Evolutionary conservation across 1,140 invertebrate genomes (phyloP), one percentile per base, ranked within the genome.

Genomic region (Leptinotarsa texana): DNA sequence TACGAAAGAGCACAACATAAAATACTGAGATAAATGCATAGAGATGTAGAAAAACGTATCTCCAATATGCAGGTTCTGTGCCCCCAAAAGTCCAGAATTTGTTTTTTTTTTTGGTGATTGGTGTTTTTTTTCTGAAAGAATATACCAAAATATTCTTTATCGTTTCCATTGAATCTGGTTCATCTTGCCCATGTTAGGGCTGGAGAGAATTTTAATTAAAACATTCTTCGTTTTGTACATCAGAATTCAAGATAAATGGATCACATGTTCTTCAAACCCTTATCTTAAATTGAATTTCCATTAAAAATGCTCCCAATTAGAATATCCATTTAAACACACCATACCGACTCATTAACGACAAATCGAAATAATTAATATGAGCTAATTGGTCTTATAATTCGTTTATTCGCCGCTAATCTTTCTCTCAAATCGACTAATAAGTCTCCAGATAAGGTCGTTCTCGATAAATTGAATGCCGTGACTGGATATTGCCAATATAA

Each of bases 401-500:
- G 51, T 57, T 57, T 15, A 57, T 57, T 57, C 51, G 51, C 51
- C 51, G 51, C 51, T 57, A 57, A 57, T 57, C 51, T 57, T 57
- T 57, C 51, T 57, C 51, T 6, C 51, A 57, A 17, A 57, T 57
- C 51, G 51, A 57, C 51, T 57, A 57, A 57, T 57, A 57, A 57
- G 51, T 57, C 51, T 57, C 51, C 51, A 57, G 51, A 57, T 57
- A 57, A 57, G 51, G 51, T 57, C 51, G 51, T 57, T 57, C 15
- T 0, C 51, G 51, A 57, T 57, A 57, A 57, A 57, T 57, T 6
- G 51, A 57, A 57, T 17, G 1, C 22, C 72, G 72, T 73, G 72
- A 73, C 72, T 67, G 21, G 72, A 48, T 73, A 73, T 48, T n/a
- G 72, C 62, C 63, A 62, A 73, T 67, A 67, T 51, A 73, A 73